Evolutionary conservation across 1,140 invertebrate genomes (phyloP).

Genomic region (Harpegnathos saltator): DNA sequence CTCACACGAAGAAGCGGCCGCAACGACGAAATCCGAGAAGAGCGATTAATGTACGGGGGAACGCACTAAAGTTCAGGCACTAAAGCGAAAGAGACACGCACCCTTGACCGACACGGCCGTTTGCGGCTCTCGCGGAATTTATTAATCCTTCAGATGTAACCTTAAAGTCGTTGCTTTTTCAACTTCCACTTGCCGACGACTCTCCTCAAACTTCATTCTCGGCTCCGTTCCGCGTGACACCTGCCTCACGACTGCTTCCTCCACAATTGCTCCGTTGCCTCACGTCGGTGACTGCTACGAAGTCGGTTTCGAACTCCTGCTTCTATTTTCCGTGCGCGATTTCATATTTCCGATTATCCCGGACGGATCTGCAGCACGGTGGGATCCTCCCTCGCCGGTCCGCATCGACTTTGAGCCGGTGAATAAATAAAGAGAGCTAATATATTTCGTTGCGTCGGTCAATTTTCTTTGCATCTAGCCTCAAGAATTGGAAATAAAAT

Average conservation of each 20-base stretch:
- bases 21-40: neutral
- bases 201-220: constrained; percentile 33
- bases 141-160: constrained; percentile 45
- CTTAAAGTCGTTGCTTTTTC: constrained; percentile 43
- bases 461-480: no score
- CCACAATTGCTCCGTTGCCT: neutral
- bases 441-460: no score
- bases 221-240: constrained; percentile 12
- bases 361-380: no score
- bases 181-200: constrained; percentile 49
- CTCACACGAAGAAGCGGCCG: no score
- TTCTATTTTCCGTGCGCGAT: constrained; percentile 8
- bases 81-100: neutral
- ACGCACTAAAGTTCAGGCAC: neutral
- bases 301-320: neutral
- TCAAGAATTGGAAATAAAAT: no score
- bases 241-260: constrained; percentile 30
- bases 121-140: constrained; percentile 32
- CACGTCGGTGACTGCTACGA: neutral
- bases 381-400: no score
- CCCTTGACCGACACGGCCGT: constrained; percentile 17
- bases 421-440: neutral
- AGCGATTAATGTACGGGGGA: constrained; percentile 15
- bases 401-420: neutral
- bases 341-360: neutral